Evolutionary conservation across 2,797 vertebrate species (phyloP), one percentile per base, ranked within the genome.

Genomic region (Threskiornis aethiopicus): DNA sequence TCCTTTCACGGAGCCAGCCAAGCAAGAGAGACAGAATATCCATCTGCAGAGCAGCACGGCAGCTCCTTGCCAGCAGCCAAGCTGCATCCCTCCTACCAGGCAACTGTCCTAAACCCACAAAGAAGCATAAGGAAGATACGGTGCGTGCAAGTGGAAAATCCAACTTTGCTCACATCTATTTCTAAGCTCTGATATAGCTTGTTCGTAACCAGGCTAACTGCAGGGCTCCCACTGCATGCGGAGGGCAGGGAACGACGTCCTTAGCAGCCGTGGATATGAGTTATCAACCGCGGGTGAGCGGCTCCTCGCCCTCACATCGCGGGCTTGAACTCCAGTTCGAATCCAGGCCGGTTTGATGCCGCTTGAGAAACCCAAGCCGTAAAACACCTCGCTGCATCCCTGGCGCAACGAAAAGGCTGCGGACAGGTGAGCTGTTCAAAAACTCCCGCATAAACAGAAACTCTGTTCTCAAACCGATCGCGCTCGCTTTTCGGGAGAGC

Each of bases 171-270:
- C 82, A 29, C 3, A 5, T 16, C 58, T n/a, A 22, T 44, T 49
- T 59, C 65, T 24, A 55, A 77, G 87, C 47, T 6, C 58, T 2
- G 20, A 31, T 13, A 16, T 0, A 18, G 54, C 25, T 26, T 21
- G 71, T 39, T 35, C 51, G 9, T 19, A 41, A 29, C n/a, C 26
- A 16, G 61, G 33, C 39, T n/a, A 21, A 42, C 44, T 6, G 71
- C 41, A 24, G 35, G 46, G 66, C 31, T 84, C 66, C 35, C 8
- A 2, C 78, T 41, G 64, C 1, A 4, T 5, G 20, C 62, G 22
- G 39, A 35, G 84, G 29, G 49, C 49, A 0, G 1, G 33, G 6
- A 31, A 41, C 1, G 1, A 20, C 5, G 2, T 5, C 26, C 18
- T 14, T 16, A 13, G 39, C 41, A 71, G 77, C 33, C 52, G 7